Conservation (phyloP, 2,888 invertebrate species). For the Drosophila tanythrix region DNA sequence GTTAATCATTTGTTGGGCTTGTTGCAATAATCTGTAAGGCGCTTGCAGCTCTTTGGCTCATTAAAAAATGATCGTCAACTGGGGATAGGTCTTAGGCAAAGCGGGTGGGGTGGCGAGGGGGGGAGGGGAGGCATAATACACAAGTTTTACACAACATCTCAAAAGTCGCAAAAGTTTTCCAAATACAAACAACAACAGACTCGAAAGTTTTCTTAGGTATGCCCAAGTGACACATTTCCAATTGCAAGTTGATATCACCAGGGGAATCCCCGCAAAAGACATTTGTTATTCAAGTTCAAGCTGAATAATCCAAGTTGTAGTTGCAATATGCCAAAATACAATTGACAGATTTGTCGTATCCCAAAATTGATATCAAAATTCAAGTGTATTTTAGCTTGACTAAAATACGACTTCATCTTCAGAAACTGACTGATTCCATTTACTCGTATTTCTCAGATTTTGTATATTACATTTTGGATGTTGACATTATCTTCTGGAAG, state of each 20-base stretch:
- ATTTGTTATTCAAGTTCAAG: constrained; percentile 38
- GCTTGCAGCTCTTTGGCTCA: constrained; percentile 44
- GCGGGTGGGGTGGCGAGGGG: background rate
- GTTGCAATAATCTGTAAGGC: constrained; percentile 65
- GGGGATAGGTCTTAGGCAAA: constrained; percentile 10
- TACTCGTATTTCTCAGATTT: background rate
- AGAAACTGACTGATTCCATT: no score
- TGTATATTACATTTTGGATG: background rate
- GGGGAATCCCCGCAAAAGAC: constrained; percentile 12
- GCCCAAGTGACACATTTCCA: constrained; percentile 73
- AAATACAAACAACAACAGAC: constrained; percentile 36
- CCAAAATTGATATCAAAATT: background rate
- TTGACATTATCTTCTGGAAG: no score
- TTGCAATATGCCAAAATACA: background rate
- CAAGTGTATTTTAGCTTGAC: no score
- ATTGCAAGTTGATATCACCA: constrained; percentile 48
- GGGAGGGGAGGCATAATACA: background rate
- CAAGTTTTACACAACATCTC: constrained; percentile 42
- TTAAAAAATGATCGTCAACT: constrained; percentile 67
- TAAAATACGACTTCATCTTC: background rate
- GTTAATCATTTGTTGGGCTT: constrained; percentile 71
- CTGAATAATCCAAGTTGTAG: constrained; percentile 20
- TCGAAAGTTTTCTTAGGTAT: constrained; percentile 43
- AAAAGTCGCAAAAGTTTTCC: constrained; percentile 42
- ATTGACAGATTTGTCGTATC: background rate